These are phyloP conservation scores for Leuctra nigra DNA, from an alignment of 2,888 invertebrate genomes.

Conservation along the genomic window DNA sequence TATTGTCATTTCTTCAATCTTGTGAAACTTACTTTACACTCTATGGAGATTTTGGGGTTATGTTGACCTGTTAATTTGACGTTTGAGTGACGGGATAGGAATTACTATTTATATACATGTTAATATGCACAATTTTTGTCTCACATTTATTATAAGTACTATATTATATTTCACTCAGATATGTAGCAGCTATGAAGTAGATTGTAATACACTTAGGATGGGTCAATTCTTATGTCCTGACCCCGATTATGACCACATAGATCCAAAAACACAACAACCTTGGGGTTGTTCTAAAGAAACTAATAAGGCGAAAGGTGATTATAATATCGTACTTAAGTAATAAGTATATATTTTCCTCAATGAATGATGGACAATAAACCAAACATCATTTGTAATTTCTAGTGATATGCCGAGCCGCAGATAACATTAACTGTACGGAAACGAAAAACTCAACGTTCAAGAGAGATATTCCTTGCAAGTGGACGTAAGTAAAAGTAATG, in stretches of 20 bases:
- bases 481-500: conserved; percentile 85
- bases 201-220: conserved; percentile 65
- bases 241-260: conserved; percentile 64
- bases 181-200: conserved; percentile 39
- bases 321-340: neutral
- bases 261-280: conserved; percentile 83
- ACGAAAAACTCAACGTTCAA: conserved; percentile 74
- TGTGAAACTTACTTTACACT: too few relatives aligned
- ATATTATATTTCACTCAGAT: neutral
- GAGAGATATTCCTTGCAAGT: conserved; percentile 80
- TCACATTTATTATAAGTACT: neutral
- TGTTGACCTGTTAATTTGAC: too few relatives aligned
- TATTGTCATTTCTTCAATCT: too few relatives aligned
- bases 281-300: conserved; percentile 68
- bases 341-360: too few relatives aligned
- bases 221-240: conserved; percentile 81
- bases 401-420: conserved; percentile 78
- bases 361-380: too few relatives aligned
- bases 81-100: too few relatives aligned
- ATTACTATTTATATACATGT: too few relatives aligned
- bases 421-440: conserved; percentile 73
- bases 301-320: conserved; percentile 70
- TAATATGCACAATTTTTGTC: conserved; percentile 7
- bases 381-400: too few relatives aligned
- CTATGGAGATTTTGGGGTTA: too few relatives aligned